Evolutionary conservation across 2,888 invertebrate species (phyloP).

Genomic region (Patella pellucida): DNA sequence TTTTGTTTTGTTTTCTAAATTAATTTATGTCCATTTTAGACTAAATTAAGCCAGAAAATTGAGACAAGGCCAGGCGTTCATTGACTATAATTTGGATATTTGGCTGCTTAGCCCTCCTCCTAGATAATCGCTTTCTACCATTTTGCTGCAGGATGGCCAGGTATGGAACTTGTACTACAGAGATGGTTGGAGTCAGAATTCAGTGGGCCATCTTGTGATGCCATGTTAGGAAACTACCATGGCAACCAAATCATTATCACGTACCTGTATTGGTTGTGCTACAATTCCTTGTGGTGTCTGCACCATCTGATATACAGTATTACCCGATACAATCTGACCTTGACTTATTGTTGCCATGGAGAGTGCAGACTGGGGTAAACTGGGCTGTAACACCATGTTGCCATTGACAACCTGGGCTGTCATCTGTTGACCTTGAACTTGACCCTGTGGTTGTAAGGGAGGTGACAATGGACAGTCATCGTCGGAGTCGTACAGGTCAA

Average conservation of each 20-base stretch:
- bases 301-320: slow-evolving; percentile 73
- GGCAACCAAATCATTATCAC: background rate
- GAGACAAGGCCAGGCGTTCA: too few species aligned
- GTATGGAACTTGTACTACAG: too few species aligned
- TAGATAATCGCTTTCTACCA: background rate
- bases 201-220: too few species aligned
- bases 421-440: background rate
- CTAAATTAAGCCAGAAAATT: too few species aligned
- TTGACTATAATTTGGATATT: too few species aligned
- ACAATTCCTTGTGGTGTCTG: slow-evolving; percentile 73
- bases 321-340: slow-evolving; percentile 70
- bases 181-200: too few species aligned
- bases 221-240: too few species aligned
- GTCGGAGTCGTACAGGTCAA: slow-evolving; percentile 53
- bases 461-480: slow-evolving; percentile 40
- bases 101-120: too few species aligned
- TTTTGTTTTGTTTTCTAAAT: too few species aligned
- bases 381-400: slow-evolving; percentile 59
- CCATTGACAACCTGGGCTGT: slow-evolving; percentile 24
- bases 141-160: too few species aligned
- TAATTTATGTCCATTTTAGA: too few species aligned
- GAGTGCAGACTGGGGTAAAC: slow-evolving; percentile 49
- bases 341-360: slow-evolving; percentile 66
- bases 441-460: background rate
- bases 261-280: slow-evolving; percentile 72